Conservation (phyloP, 2,888 invertebrate genomes). For the Lasioglossum oenotherae region DNA sequence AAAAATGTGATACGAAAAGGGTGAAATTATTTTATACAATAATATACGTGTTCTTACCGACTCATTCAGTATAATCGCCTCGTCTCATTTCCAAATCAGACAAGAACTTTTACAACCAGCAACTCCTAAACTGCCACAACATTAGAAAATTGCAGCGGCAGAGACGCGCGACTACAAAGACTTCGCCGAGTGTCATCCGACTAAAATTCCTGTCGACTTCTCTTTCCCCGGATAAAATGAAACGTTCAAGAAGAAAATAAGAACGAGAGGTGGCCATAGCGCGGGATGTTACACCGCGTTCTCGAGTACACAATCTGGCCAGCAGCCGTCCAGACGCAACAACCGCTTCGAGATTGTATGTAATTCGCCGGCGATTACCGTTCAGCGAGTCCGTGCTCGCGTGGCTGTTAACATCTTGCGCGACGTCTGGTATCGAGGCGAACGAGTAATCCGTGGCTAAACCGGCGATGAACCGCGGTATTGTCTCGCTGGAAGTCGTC, state of each 20-base stretch:
- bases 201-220: background rate
- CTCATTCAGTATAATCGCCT: no score
- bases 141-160: background rate
- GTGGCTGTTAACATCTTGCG: background rate
- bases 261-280: background rate
- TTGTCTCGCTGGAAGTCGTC: slow-evolving; percentile 13
- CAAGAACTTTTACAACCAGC: no score
- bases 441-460: slow-evolving; percentile 36
- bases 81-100: no score
- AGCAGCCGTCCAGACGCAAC: background rate
- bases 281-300: background rate
- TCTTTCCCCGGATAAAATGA: background rate
- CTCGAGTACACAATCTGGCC: background rate
- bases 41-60: no score
- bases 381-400: background rate
- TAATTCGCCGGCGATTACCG: background rate
- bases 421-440: background rate
- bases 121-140: background rate
- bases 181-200: background rate
- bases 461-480: slow-evolving; percentile 35
- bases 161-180: background rate
- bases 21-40: no score
- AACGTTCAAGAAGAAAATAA: background rate
- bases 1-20: no score
- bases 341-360: slow-evolving; percentile 6